These are phyloP conservation scores for Apus apus DNA, from an alignment of 2,113 vertebrate genomes.

Conservation along the genomic window DNA sequence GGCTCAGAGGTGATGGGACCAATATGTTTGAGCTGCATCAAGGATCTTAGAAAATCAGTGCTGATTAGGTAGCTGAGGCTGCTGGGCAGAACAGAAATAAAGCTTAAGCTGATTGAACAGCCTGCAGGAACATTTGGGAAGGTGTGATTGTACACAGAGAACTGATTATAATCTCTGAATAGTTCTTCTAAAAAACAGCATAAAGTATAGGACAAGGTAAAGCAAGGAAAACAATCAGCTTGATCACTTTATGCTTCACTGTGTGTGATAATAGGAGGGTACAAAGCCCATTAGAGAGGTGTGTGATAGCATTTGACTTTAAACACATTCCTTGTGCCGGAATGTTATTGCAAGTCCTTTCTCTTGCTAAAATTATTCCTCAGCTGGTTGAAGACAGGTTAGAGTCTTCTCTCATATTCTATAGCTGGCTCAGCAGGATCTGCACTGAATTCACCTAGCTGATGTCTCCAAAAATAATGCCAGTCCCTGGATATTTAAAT, in stretches of 20 bases:
- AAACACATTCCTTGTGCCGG: background rate
- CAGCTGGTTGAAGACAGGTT: background rate
- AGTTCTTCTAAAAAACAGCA: background rate
- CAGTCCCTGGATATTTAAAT: background rate
- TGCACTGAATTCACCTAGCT: background rate
- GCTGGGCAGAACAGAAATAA: background rate
- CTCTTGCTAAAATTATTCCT: background rate
- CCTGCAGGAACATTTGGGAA: background rate
- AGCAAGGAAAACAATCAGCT: slow-evolving; percentile 11
- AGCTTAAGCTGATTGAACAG: background rate
- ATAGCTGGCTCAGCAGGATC: background rate
- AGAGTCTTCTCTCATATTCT: background rate
- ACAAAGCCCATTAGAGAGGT: background rate
- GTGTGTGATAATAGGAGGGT: background rate
- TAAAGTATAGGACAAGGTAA: background rate
- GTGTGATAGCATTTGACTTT: background rate
- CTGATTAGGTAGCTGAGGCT: background rate
- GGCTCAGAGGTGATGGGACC: background rate
- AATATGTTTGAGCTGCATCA: background rate
- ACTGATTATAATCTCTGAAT: background rate
- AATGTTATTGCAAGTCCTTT: background rate
- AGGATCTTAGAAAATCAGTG: background rate
- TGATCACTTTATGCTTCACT: background rate
- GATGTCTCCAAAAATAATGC: background rate
- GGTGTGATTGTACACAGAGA: background rate